These are phyloP conservation scores for Nothocercus julius DNA, from an alignment of 2,113 vertebrate genomes.

Conservation along the genomic window DNA sequence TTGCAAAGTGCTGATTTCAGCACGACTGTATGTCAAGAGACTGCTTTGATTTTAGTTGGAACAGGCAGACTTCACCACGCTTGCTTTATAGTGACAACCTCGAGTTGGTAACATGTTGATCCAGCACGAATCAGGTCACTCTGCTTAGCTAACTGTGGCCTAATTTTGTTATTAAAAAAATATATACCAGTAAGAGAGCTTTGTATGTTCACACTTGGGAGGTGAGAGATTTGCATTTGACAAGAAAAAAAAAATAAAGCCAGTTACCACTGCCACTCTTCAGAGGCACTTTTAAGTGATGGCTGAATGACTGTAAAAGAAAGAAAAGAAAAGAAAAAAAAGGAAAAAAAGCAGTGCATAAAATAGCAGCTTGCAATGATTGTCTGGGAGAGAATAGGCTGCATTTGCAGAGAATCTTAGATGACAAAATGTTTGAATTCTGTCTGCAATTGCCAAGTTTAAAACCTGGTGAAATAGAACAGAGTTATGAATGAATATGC, in stretches of 20 bases:
- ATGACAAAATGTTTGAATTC: not conserved
- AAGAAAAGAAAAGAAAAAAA: not conserved
- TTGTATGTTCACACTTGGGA: constrained; percentile 24
- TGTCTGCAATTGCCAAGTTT: not conserved
- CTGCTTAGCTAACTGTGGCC: constrained; percentile 44
- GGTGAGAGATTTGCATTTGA: constrained; percentile 45
- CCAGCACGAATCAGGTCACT: constrained; percentile 69
- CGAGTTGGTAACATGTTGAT: constrained; percentile 63
- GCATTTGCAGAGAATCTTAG: not conserved
- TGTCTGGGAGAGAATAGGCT: not conserved
- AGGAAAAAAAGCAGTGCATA: not conserved
- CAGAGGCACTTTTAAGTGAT: constrained; percentile 2
- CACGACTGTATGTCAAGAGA: not conserved
- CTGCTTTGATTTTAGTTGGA: constrained; percentile 61
- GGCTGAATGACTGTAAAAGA: not conserved
- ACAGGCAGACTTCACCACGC: constrained; percentile 54
- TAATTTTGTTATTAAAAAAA: constrained; percentile 22
- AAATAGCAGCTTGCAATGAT: not conserved
- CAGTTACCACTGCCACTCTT: constrained; percentile 9
- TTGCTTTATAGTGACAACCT: constrained; percentile 68
- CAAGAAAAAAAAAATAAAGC: not conserved
- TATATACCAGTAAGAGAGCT: not conserved
- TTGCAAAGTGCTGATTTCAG: constrained; percentile 54
- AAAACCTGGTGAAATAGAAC: not conserved
- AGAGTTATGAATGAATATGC: too few species aligned